A percentile compares a stretch with the other conserved stretches of the same genome.
Evolutionary conservation across 2,888 invertebrate species (phyloP).

Genomic region (Troides aeacus): DNA sequence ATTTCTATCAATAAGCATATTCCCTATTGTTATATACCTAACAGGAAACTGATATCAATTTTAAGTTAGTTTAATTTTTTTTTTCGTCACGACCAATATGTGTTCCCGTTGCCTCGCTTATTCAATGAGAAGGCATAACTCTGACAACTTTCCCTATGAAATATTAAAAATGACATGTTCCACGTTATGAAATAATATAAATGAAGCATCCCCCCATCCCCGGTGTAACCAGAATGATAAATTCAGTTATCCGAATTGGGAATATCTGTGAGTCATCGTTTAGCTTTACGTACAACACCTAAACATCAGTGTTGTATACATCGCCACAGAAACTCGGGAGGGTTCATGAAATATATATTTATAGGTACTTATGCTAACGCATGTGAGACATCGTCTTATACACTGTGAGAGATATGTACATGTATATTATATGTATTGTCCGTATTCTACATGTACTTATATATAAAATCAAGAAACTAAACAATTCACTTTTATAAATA

Average conservation of each 20-base stretch:
- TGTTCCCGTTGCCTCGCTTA: slow-evolving; percentile 12
- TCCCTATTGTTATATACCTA: slow-evolving; percentile 1
- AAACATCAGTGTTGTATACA: slow-evolving; percentile 21
- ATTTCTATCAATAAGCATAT: not conserved
- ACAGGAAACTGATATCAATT: not conserved
- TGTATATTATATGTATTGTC: slow-evolving; percentile 25
- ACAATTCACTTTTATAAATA: slow-evolving; percentile 30
- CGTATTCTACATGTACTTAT: slow-evolving; percentile 29
- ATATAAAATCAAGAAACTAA: slow-evolving; percentile 23
- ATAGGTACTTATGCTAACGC: slow-evolving; percentile 18
- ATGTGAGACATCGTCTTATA: slow-evolving; percentile 21
- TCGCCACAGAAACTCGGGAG: slow-evolving; percentile 20
- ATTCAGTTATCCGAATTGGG: not conserved
- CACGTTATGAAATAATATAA: slow-evolving; percentile 15
- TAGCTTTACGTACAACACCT: slow-evolving; percentile 12
- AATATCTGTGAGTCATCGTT: slow-evolving; percentile 1
- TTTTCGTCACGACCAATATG: not conserved
- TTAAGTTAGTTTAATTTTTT: not conserved
- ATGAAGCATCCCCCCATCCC: not conserved
- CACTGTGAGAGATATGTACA: slow-evolving; percentile 21
- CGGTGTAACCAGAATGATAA: slow-evolving; percentile 1
- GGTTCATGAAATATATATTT: slow-evolving; percentile 17
- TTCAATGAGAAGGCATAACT: slow-evolving; percentile 8
- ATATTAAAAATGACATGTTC: slow-evolving; percentile 25
- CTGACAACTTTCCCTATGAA: slow-evolving; percentile 8